Base-by-base conservation (phyloP, 1,140 invertebrate species). In the Nautilus pompilius region DNA sequence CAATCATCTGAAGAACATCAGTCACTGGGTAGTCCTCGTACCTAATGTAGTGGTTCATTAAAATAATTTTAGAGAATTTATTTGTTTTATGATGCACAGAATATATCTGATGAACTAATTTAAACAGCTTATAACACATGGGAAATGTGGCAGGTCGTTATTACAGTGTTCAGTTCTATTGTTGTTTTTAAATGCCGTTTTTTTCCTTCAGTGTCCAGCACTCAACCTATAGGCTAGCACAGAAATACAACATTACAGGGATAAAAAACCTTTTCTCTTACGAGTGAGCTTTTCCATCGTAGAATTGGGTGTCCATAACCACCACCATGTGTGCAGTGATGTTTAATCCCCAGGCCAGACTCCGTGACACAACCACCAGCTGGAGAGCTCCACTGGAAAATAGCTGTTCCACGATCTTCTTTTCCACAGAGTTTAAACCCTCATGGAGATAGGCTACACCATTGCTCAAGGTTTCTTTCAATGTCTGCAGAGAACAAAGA, bases 391-490 rank as follows among this genome's bases (percentile, higher is more conserved):
- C 95, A 17, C 90, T 91, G 70, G 93, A 90, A 72, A 99, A 96
- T 24, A 99, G 84, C 76, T 95, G 91, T 75, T 98, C 92, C 3
- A 99, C 94, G 34, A 98, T 84, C 32, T 90, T 88, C 57, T 91
- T 85, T 85, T 99, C 98, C 30, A 88, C 87, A 0, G 87, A 75
- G 3, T 88, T 89, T 4, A 98, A 84, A 8, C 97, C 97, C 85
- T 98, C 96, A 80, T 99, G 97, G 15, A 99, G 85, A 83, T 97
- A 99, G 3, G 93, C 97, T 36, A 99, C 95, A 56, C 98, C 98
- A 81, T 96, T 93, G 0, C 89, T 74, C n/a, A 83, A 54, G 1
- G 80, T 80, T 59, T 83, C 80, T 45, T 76, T 80, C 48, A 83
- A 63, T 0, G 80, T 82, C 80, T 82, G 63, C 24, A 66, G 36